Percentiles rank a stretch among this genome's conserved stretches.
phyloP scores from a whole-genome alignment of 2,888 invertebrate species.

The Lumbricus terrestris region DNA sequence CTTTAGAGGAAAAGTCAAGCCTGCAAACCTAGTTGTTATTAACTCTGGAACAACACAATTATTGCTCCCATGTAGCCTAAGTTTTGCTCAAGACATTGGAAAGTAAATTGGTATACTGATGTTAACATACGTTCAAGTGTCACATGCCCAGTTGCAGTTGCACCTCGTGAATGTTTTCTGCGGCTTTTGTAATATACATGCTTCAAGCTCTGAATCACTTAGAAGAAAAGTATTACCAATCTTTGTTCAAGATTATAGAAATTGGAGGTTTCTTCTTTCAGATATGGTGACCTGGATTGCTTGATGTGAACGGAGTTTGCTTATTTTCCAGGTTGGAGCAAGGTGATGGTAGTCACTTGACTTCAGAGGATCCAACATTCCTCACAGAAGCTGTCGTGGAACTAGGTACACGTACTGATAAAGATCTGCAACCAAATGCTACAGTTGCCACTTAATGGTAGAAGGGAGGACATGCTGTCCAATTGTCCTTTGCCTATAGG shows the following conservation, averaged over 20 bases:
- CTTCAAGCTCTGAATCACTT: not conserved
- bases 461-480: not conserved
- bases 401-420: not conserved
- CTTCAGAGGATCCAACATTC: slow-evolving; percentile 5
- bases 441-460: not conserved
- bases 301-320: not conserved
- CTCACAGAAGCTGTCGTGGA: slow-evolving; percentile 13
- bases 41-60: not conserved
- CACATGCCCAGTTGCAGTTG: not conserved
- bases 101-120: not conserved
- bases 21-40: not conserved
- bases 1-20: not conserved
- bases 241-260: not conserved
- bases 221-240: not conserved
- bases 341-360: not conserved
- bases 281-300: not conserved
- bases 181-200: not conserved
- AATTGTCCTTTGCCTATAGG: not conserved
- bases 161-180: not conserved
- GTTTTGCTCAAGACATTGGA: not conserved
- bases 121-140: not conserved
- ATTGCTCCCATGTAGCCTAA: not conserved
- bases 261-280: not conserved
- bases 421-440: not conserved
- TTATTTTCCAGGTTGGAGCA: not conserved